Evolutionary conservation across 1,140 invertebrate genomes (phyloP).

Genomic region (Eurytemora carolleeae): DNA sequence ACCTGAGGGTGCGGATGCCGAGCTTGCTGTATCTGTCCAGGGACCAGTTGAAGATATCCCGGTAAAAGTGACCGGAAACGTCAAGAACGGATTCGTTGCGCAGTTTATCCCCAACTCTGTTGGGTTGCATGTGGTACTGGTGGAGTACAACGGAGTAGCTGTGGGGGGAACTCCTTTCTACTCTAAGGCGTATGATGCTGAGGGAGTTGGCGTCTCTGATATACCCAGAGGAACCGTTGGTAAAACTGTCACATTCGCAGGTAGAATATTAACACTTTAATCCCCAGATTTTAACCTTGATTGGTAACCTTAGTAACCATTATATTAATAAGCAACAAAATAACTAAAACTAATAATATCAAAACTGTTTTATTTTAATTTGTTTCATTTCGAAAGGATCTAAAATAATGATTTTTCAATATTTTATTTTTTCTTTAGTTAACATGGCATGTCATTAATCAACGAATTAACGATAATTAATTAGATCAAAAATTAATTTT

Average conservation of each 20-base stretch:
- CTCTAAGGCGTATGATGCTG: slow-evolving; percentile 74
- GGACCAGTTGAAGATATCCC: slow-evolving; percentile 14
- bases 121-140: slow-evolving; percentile 65
- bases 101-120: slow-evolving; percentile 77
- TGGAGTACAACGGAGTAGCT: slow-evolving; percentile 73
- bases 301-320: too few relatives aligned
- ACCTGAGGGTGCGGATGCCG: slow-evolving; percentile 12
- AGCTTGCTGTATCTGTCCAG: slow-evolving; percentile 13
- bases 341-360: too few relatives aligned
- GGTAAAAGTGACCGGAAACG: slow-evolving; percentile 13
- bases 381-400: too few relatives aligned
- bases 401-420: too few relatives aligned
- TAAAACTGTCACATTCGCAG: slow-evolving; percentile 32
- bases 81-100: slow-evolving; percentile 46
- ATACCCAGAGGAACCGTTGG: slow-evolving; percentile 31
- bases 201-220: slow-evolving; percentile 29
- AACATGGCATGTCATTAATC: too few relatives aligned
- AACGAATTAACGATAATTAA: too few relatives aligned
- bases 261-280: slow-evolving; percentile 24
- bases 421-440: too few relatives aligned
- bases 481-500: too few relatives aligned
- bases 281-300: too few relatives aligned
- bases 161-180: slow-evolving; percentile 76
- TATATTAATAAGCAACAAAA: too few relatives aligned
- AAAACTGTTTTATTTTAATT: too few relatives aligned